Evolutionary conservation across 2,113 vertebrate species (phyloP).

Genomic region (Vulpes lagopus): DNA sequence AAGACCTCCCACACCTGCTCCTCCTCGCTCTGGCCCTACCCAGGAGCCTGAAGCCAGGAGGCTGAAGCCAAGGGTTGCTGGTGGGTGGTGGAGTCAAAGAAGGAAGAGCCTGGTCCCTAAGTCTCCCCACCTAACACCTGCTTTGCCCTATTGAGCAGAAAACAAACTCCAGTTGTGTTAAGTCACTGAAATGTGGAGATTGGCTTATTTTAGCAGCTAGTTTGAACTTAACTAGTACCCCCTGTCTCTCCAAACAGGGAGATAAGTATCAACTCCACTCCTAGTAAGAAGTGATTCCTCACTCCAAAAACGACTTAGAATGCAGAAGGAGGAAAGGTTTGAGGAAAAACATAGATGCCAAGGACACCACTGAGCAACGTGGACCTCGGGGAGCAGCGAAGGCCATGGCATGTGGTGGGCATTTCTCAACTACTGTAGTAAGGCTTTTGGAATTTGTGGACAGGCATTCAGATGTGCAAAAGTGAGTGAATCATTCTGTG

Average conservation of each 20-base stretch:
- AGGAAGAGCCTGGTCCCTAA: not conserved
- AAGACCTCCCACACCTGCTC: not conserved
- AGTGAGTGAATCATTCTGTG: not conserved
- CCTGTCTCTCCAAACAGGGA: not conserved
- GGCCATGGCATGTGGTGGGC: fast-evolving
- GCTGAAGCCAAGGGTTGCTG: too few relatives aligned
- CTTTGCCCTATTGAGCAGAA: not conserved
- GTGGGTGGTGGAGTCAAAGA: too few relatives aligned
- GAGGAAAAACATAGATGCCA: not conserved
- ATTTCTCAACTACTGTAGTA: not conserved
- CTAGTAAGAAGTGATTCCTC: not conserved
- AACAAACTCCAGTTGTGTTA: not conserved
- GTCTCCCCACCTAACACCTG: not conserved
- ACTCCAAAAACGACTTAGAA: not conserved
- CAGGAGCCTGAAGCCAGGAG: fast-evolving
- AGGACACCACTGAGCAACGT: not conserved
- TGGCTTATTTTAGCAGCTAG: not conserved
- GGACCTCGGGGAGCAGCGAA: fast-evolving
- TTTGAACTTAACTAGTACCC: not conserved
- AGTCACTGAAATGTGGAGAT: not conserved
- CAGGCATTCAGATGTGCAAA: not conserved
- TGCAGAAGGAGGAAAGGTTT: not conserved
- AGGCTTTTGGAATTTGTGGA: not conserved
- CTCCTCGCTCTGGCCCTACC: not conserved
- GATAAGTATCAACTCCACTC: not conserved